Conservation (phyloP, 2,797 vertebrate genomes). For the Phrynocephalus vlangalii region DNA sequence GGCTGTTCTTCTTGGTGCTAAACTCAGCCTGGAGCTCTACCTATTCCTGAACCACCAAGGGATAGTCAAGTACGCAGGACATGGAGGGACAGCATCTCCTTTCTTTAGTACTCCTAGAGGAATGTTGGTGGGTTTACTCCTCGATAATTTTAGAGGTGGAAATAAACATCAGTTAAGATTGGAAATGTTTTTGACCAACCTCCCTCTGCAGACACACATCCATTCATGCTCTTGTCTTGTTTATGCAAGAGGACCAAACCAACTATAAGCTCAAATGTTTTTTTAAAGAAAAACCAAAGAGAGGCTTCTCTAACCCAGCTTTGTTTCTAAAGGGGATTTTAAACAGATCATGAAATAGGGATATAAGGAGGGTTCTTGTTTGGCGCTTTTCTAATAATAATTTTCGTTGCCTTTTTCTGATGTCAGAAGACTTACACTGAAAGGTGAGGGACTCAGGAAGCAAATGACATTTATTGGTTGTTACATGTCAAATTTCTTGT, state of each 20-base stretch:
- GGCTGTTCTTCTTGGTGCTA: constrained; percentile 64
- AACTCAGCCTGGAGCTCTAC: constrained; percentile 45
- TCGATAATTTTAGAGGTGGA: constrained; percentile 62
- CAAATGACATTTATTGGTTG: background rate
- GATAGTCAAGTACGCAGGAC: constrained; percentile 35
- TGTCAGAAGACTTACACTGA: constrained; percentile 54
- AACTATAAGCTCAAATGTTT: background rate
- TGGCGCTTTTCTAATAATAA: background rate
- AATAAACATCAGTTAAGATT: constrained; percentile 63
- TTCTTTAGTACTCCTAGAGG: constrained; percentile 49
- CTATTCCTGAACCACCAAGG: constrained; percentile 41
- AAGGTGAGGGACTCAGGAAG: background rate
- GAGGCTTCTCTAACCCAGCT: constrained; percentile 1
- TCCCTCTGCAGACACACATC: background rate
- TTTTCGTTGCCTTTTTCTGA: constrained; percentile 26
- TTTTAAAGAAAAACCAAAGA: constrained; percentile 36
- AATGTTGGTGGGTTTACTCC: constrained; percentile 55
- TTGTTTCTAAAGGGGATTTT: background rate
- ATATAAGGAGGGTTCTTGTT: constrained; percentile 27
- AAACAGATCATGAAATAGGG: constrained; percentile 38
- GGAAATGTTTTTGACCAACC: constrained; percentile 46
- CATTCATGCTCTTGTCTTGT: constrained; percentile 34
- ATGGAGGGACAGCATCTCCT: constrained; percentile 51
- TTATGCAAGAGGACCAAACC: constrained; percentile 48
- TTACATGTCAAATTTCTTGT: fast-evolving